These are phyloP conservation scores for Rhinolophus ferrumequinum DNA, from an alignment of 2,113 vertebrate species.

Conservation along the genomic window DNA sequence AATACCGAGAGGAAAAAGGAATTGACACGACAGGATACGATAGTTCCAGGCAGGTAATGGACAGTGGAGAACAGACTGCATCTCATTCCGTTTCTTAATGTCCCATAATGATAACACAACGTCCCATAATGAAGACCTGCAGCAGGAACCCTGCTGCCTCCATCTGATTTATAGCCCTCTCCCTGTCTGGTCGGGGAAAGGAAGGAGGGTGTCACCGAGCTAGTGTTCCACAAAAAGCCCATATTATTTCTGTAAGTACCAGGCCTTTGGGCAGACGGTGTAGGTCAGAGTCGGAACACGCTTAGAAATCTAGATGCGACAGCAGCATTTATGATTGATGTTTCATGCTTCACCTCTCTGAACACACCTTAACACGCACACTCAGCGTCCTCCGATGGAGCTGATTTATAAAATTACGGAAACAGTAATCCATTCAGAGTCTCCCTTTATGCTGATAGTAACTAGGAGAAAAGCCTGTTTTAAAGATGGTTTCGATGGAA, in stretches of 20 bases:
- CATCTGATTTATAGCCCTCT: background rate
- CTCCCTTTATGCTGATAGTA: background rate
- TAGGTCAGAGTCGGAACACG: background rate
- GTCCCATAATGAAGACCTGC: too few species aligned
- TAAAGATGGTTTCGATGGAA: background rate
- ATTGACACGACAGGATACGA: background rate
- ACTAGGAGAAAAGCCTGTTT: background rate
- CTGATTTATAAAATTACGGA: conserved; percentile 9
- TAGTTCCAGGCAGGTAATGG: background rate
- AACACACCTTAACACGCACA: background rate
- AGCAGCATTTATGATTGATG: background rate
- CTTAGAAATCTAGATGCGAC: background rate
- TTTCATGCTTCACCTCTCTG: background rate
- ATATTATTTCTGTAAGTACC: background rate
- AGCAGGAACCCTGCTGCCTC: background rate
- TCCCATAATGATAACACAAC: background rate
- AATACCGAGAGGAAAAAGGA: background rate
- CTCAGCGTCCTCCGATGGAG: background rate
- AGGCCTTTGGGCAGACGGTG: background rate
- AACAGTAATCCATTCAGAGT: background rate
- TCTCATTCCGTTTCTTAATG: background rate
- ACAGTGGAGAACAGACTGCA: background rate
- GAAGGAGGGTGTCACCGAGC: background rate
- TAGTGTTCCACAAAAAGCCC: background rate
- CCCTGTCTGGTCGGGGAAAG: background rate